A percentile compares a stretch with the other conserved stretches of the same genome.
These are phyloP conservation scores for Hirundichthys speculiger DNA, from an alignment of 2,113 vertebrate species.

Conservation along the genomic window DNA sequence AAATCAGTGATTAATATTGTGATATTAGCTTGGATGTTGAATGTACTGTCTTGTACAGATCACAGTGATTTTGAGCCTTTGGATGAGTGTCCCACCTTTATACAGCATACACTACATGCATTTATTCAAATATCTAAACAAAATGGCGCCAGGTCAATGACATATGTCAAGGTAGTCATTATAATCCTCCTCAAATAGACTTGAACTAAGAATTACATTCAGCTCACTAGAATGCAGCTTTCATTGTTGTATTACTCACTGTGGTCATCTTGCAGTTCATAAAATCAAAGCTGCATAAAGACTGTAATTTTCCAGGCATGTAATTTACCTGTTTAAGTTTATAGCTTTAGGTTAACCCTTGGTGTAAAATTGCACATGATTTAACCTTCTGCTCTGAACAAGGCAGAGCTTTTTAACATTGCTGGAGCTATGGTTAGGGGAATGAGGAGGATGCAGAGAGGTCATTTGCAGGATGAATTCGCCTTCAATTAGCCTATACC, in stretches of 20 bases:
- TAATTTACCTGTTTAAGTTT: conserved; percentile 73
- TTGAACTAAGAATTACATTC: conserved; percentile 31
- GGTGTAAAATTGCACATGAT: conserved; percentile 44
- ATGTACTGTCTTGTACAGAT: too few relatives aligned
- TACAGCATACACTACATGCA: conserved; percentile 10
- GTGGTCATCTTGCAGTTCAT: conserved; percentile 70
- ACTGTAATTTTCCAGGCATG: conserved; percentile 65
- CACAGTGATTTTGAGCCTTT: background rate
- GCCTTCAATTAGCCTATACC: conserved; percentile 19
- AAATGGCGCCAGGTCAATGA: conserved; percentile 14
- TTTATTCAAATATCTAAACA: conserved; percentile 39
- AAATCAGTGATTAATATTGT: too few relatives aligned
- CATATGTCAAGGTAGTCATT: conserved; percentile 23
- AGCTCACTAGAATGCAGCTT: conserved; percentile 14
- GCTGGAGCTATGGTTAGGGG: conserved; percentile 16
- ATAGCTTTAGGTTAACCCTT: conserved; percentile 58
- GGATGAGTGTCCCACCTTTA: background rate
- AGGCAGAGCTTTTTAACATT: conserved; percentile 38
- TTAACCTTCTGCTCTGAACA: conserved; percentile 38
- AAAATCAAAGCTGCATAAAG: conserved; percentile 69
- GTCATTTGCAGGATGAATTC: conserved; percentile 15
- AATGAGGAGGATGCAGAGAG: conserved; percentile 18
- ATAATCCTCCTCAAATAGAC: conserved; percentile 29
- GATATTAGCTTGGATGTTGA: too few relatives aligned
- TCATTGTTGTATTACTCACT: conserved; percentile 63